Conservation (phyloP, 2,113 vertebrate genomes). For the Danionella cerebrum region DNA sequence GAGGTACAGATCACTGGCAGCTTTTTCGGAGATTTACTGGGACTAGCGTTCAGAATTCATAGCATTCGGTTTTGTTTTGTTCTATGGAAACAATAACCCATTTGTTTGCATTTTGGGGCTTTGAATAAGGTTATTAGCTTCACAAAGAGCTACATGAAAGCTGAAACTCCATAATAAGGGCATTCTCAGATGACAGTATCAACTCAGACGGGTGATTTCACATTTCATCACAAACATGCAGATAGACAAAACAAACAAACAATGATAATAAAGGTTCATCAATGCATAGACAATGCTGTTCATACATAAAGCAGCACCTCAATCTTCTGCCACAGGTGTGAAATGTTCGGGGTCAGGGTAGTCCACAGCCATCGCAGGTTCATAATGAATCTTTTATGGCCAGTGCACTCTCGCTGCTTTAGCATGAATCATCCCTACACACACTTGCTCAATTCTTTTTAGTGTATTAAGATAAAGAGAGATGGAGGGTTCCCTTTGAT, state of each 20-base stretch:
- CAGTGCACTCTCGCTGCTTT: conserved; percentile 8
- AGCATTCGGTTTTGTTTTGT: too few species aligned
- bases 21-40: too few species aligned
- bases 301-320: neutral
- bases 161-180: too few species aligned
- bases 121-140: too few species aligned
- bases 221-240: neutral
- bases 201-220: neutral
- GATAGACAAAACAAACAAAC: neutral
- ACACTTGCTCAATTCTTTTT: neutral
- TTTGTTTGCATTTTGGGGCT: too few species aligned
- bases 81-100: too few species aligned
- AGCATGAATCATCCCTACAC: neutral
- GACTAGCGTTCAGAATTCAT: too few species aligned
- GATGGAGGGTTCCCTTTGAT: neutral
- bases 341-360: conserved; percentile 2
- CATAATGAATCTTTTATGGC: conserved; percentile 29
- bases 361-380: neutral
- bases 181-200: neutral
- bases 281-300: too few species aligned
- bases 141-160: too few species aligned
- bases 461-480: neutral
- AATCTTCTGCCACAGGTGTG: neutral
- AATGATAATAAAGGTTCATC: too few species aligned
- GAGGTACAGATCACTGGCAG: too few species aligned